phyloP scores from a whole-genome alignment of 2,113 vertebrate species.

The Speoplatyrhinus poulsoni region DNA sequence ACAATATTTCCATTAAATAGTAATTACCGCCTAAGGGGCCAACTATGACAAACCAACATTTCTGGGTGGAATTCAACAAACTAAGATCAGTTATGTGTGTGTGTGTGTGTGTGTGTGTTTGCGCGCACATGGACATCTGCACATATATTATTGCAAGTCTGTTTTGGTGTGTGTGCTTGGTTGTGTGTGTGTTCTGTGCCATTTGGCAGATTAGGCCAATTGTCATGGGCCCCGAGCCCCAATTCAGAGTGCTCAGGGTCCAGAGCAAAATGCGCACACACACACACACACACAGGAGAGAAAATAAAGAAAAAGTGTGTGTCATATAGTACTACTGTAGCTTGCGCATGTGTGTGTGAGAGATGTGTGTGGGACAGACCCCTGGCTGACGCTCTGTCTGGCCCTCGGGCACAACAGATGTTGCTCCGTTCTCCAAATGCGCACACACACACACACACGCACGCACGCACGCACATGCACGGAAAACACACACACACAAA shows the following conservation, averaged over 20 bases:
- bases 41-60: constrained; percentile 21
- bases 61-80: constrained; percentile 21
- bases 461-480: constrained; percentile 7
- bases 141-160: not conserved
- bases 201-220: constrained; percentile 22
- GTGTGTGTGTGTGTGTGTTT: not conserved
- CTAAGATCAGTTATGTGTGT: not conserved
- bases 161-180: not conserved
- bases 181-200: constrained; percentile 8
- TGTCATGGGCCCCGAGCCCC: constrained; percentile 3
- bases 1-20: constrained; percentile 26
- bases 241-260: constrained; percentile 13
- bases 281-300: not conserved
- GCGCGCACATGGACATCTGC: not conserved
- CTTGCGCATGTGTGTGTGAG: not conserved
- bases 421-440: constrained; percentile 35
- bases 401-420: constrained; percentile 53
- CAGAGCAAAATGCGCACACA: not conserved
- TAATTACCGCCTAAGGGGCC: constrained; percentile 8
- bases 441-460: constrained; percentile 4
- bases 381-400: constrained; percentile 36
- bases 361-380: constrained; percentile 21
- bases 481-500: not conserved
- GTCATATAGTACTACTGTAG: constrained; percentile 13
- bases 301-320: constrained; percentile 5